phyloP scores from a whole-genome alignment of 2,888 invertebrate species.

The Polymixis flavicincta region DNA sequence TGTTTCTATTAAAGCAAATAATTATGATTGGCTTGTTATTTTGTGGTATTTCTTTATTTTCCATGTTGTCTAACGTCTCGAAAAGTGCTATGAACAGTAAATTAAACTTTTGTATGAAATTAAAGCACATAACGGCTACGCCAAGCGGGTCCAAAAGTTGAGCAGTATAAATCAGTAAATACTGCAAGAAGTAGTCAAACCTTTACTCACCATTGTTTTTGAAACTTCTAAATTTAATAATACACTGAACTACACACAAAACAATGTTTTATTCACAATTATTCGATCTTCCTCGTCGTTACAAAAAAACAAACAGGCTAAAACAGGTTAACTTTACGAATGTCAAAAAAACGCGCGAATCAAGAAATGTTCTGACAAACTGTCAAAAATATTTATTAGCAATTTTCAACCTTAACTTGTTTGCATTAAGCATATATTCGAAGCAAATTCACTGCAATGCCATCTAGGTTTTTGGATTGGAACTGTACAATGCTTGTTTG shows the following conservation, averaged over 20 bases:
- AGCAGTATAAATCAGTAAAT: background rate
- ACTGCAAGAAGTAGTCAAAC: background rate
- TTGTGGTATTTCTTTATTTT: too few species aligned
- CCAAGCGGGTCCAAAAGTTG: background rate
- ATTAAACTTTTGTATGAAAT: background rate
- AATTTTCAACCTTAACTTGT: slow-evolving; percentile 30
- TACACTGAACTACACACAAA: slow-evolving; percentile 31
- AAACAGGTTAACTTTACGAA: slow-evolving; percentile 57
- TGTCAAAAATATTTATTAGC: slow-evolving; percentile 33
- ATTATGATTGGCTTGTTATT: background rate
- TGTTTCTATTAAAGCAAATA: background rate
- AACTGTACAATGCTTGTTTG: background rate
- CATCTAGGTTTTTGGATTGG: background rate
- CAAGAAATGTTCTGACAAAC: background rate
- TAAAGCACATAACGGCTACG: background rate
- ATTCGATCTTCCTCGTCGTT: slow-evolving; percentile 5
- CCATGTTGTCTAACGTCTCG: background rate
- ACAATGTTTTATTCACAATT: slow-evolving; percentile 16
- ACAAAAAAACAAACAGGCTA: slow-evolving; percentile 42
- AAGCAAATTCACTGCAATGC: background rate
- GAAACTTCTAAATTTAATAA: slow-evolving; percentile 20
- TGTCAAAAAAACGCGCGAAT: slow-evolving; percentile 72
- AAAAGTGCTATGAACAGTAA: background rate
- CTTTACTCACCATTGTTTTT: slow-evolving; percentile 50
- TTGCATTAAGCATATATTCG: rapidly evolving